Conservation (phyloP, 2,888 invertebrate genomes). For the Myopa testacea region DNA sequence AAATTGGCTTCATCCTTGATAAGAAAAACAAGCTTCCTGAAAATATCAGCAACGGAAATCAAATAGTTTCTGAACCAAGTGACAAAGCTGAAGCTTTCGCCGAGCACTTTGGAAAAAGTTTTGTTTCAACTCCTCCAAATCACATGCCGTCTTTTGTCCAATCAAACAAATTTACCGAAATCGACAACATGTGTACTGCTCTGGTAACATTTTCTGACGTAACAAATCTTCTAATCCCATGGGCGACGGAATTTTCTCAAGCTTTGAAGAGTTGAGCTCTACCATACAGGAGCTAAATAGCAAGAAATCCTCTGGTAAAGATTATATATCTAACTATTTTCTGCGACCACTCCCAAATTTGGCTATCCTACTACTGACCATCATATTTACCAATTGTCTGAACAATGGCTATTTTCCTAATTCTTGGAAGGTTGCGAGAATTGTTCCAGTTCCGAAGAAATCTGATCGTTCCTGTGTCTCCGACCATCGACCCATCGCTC, state of each 20-base stretch:
- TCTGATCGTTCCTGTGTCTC: conserved; percentile 1
- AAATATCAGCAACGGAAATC: background rate
- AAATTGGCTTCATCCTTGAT: background rate
- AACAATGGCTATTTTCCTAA: conserved; percentile 38
- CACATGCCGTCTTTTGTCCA: background rate
- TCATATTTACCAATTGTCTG: conserved; percentile 36
- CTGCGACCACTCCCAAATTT: background rate
- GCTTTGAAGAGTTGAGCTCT: background rate
- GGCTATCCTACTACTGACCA: conserved; percentile 13
- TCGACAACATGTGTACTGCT: background rate
- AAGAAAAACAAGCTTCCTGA: background rate
- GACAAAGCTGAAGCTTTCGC: background rate
- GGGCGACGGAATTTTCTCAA: background rate
- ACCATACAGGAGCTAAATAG: background rate
- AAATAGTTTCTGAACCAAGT: background rate
- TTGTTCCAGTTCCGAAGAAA: conserved; percentile 32
- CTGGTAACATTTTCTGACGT: background rate
- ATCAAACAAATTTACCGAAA: background rate
- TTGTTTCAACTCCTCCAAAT: background rate
- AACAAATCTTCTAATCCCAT: background rate
- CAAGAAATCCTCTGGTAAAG: conserved; percentile 15
- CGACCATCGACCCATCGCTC: conserved; percentile 34
- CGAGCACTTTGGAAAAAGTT: background rate
- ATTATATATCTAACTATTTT: conserved; percentile 22
- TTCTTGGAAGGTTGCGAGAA: conserved; percentile 27